Evolutionary conservation across 2,888 invertebrate species (phyloP).

Genomic region (Ellobium chinense): DNA sequence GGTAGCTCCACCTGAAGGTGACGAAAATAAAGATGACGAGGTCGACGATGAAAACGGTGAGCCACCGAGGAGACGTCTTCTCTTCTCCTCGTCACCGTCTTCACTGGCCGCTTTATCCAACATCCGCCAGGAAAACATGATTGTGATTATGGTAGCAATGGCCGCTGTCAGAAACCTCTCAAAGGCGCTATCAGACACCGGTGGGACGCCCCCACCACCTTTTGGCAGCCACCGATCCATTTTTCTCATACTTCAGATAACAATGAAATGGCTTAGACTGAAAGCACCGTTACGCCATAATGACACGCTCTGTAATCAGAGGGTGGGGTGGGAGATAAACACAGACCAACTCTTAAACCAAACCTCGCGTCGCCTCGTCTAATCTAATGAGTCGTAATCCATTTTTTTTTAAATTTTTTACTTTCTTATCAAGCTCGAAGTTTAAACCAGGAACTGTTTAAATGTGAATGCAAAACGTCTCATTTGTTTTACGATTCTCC

Average conservation of each 20-base stretch:
- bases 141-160: constrained; percentile 75
- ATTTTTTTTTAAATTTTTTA: too few species aligned
- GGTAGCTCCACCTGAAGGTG: not conserved
- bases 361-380: too few species aligned
- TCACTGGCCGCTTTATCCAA: constrained; percentile 66
- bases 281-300: not conserved
- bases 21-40: not conserved
- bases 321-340: too few species aligned
- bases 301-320: too few species aligned
- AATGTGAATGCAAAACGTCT: too few species aligned
- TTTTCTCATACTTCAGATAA: not conserved
- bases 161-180: constrained; percentile 76
- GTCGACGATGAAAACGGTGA: not conserved
- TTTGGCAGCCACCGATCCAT: constrained; percentile 50
- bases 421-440: too few species aligned
- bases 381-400: too few species aligned
- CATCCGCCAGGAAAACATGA: constrained; percentile 76
- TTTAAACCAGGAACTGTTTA: too few species aligned
- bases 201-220: not conserved
- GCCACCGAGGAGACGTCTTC: not conserved
- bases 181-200: constrained; percentile 69
- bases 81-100: constrained; percentile 32
- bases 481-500: too few species aligned
- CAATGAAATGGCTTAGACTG: too few species aligned
- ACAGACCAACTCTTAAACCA: too few species aligned